Evolutionary conservation across 2,113 vertebrate species (phyloP).

Genomic region (Tragelaphus imberbis): DNA sequence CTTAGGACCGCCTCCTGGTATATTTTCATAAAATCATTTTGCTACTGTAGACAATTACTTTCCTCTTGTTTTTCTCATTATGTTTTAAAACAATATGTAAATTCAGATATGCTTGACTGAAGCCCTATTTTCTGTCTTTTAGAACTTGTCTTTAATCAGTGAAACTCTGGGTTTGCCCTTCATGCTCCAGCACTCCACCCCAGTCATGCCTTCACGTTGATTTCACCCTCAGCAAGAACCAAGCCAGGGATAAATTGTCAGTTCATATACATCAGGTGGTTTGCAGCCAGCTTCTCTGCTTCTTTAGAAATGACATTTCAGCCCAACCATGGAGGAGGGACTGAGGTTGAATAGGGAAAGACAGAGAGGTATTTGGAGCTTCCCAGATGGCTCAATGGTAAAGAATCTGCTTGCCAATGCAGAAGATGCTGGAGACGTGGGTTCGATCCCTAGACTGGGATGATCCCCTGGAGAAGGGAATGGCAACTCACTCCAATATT

Average conservation of each 20-base stretch:
- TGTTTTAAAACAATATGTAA: not conserved
- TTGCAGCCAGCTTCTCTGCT: not conserved
- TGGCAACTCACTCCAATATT: not conserved
- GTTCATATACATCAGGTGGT: not conserved
- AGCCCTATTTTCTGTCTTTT: not conserved
- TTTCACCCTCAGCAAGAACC: not conserved
- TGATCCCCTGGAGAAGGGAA: not conserved
- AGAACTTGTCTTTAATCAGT: not conserved
- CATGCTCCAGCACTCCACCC: not conserved
- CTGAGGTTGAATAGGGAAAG: not conserved
- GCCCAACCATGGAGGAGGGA: not conserved
- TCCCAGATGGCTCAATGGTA: not conserved
- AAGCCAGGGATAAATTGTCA: not conserved
- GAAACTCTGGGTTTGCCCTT: not conserved
- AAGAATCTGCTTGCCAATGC: not conserved
- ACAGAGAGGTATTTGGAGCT: not conserved
- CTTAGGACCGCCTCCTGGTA: too few species aligned
- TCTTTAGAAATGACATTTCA: not conserved
- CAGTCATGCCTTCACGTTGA: accelerated
- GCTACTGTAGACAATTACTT: not conserved
- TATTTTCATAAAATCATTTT: not conserved
- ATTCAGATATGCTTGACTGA: not conserved
- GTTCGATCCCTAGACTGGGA: not conserved
- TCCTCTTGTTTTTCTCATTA: not conserved
- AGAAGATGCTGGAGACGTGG: not conserved